Evolutionary conservation across 2,888 invertebrate species (phyloP).

Genomic region (Drosophila subquinaria): DNA sequence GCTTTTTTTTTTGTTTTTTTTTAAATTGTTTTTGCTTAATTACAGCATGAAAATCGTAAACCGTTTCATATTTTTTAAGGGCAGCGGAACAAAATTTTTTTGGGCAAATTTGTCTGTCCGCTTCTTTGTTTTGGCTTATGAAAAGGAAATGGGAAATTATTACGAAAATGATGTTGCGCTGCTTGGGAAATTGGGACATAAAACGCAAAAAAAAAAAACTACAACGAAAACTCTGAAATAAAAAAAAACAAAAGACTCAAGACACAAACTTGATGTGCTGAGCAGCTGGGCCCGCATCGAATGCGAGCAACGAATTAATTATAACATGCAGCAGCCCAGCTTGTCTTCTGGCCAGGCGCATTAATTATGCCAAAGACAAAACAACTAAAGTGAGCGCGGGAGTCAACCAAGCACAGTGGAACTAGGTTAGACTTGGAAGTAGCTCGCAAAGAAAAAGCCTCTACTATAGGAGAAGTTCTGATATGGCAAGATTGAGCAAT

Average conservation of each 20-base stretch:
- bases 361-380: constrained; percentile 62
- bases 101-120: constrained; percentile 36
- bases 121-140: constrained; percentile 30
- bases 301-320: constrained; percentile 59
- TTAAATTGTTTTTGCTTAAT: constrained; percentile 56
- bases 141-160: constrained; percentile 73
- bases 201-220: constrained; percentile 42
- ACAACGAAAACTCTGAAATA: not conserved
- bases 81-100: constrained; percentile 47
- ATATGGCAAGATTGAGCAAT: not conserved
- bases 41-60: constrained; percentile 57
- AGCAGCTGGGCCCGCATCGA: constrained; percentile 50
- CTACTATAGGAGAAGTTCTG: not conserved
- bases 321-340: constrained; percentile 48
- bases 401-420: constrained; percentile 51
- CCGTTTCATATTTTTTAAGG: constrained; percentile 54
- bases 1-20: constrained; percentile 1
- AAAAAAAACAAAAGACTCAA: constrained; percentile 63
- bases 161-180: constrained; percentile 56
- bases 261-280: constrained; percentile 55
- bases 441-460: not conserved
- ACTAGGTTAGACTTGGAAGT: constrained; percentile 15
- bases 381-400: constrained; percentile 24
- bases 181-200: constrained; percentile 55
- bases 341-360: constrained; percentile 47